Percentiles rank a stretch among this genome's conserved stretches.
Conservation (phyloP, 92 coral and sea anemone species). For the Nematostella vectensis region DNA sequence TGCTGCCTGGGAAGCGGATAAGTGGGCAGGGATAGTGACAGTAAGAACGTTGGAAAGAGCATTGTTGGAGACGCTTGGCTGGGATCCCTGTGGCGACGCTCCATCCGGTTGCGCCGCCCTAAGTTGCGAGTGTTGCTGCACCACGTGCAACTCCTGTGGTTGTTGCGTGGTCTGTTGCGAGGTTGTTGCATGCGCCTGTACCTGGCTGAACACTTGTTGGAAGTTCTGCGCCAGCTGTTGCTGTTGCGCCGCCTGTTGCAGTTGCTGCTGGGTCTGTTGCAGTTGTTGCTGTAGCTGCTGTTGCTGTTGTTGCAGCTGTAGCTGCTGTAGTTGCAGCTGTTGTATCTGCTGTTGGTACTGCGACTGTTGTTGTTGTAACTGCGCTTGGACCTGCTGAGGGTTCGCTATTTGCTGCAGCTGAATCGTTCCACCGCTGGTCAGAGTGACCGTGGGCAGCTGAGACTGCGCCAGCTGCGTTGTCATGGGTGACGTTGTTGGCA, state of each 20-base stretch:
- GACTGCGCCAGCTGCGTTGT: constrained; percentile 70
- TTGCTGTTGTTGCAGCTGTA: constrained; percentile 83
- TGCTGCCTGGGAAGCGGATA: constrained; percentile 59
- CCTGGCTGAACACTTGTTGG: constrained; percentile 26
- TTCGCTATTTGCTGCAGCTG: constrained; percentile 65
- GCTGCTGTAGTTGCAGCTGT: constrained; percentile 78
- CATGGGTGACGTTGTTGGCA: constrained; percentile 57
- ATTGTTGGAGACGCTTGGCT: constrained; percentile 34
- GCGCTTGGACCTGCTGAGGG: constrained; percentile 63
- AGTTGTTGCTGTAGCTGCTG: constrained; percentile 84
- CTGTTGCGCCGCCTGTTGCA: constrained; percentile 23
- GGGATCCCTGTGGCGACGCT: constrained; percentile 13
- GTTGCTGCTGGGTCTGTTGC: constrained; percentile 57
- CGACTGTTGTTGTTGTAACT: constrained; percentile 74
- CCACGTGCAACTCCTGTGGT: constrained; percentile 30
- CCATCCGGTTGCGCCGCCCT: constrained; percentile 31
- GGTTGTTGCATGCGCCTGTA: constrained; percentile 19
- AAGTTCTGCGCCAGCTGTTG: constrained; percentile 47
- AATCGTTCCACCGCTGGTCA: constrained; percentile 70
- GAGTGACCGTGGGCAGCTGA: constrained; percentile 62
- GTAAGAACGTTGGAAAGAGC: constrained; percentile 45
- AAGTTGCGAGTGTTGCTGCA: constrained; percentile 20
- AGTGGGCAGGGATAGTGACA: constrained; percentile 39
- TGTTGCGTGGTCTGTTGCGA: constrained; percentile 22
- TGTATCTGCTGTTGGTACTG: constrained; percentile 94